phyloP scores from a whole-genome alignment of 2,797 vertebrate genomes.

The Channa striata region DNA sequence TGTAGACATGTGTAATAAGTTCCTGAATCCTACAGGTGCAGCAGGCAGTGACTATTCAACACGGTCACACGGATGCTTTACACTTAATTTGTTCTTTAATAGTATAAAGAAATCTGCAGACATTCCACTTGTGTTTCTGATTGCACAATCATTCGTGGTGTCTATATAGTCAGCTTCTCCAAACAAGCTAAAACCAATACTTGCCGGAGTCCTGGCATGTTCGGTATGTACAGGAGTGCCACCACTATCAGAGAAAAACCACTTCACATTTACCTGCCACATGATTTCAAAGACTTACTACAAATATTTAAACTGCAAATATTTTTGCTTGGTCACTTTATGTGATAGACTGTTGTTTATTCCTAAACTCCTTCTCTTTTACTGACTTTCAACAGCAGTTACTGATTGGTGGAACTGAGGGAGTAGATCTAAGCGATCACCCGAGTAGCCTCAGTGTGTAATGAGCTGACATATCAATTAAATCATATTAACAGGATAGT shows the following conservation, averaged over 20 bases:
- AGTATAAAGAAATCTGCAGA: slow-evolving; percentile 4
- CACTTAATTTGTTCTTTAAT: not conserved
- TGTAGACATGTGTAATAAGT: not conserved
- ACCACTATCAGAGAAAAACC: not conserved
- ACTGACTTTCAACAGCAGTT: too few species aligned
- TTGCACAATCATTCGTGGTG: not conserved
- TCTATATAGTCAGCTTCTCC: not conserved
- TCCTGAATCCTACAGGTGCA: slow-evolving; percentile 21
- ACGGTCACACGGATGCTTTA: not conserved
- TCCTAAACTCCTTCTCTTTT: too few species aligned
- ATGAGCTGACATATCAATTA: too few species aligned
- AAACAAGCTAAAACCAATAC: not conserved
- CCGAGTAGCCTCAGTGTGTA: too few species aligned
- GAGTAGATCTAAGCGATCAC: too few species aligned
- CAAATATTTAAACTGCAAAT: too few species aligned
- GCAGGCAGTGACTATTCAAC: too few species aligned
- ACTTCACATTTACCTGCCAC: not conserved
- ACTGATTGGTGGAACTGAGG: too few species aligned
- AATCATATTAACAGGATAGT: too few species aligned
- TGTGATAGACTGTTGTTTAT: too few species aligned
- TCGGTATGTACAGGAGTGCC: too few species aligned
- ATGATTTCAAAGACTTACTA: not conserved
- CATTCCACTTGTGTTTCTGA: not conserved
- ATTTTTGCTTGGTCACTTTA: too few species aligned
- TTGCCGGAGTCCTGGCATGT: not conserved